Base-by-base conservation (phyloP, 2,888 invertebrate genomes). In the Falcaria lacertinaria region DNA sequence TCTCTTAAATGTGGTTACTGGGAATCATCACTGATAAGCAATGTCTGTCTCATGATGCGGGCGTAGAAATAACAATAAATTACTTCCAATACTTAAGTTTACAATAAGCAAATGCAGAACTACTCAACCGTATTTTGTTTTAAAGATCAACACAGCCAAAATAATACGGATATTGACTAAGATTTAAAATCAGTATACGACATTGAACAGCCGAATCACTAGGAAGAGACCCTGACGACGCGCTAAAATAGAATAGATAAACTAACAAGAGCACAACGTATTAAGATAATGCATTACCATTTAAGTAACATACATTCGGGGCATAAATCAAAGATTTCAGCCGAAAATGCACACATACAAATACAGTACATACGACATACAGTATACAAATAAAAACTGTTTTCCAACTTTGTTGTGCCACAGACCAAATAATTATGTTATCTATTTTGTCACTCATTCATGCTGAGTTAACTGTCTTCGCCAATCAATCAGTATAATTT, bases 141-240 rank as follows among this genome's bases (percentile, higher is more conserved):
- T 16, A 22, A 14, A 14, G 22, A 22, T 8, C 3, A 36, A 36
- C 14, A 35, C 22, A 28, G 11, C 1, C 28, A 28, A 28, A 43
- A 45, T 42, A 42, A 43, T 46, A 42, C 39, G 41, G 41, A 45
- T 43, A 41, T 40, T 36, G 46, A 58, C 52, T 51, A 50, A 52
- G 46, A 60, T 45, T 40, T 22, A 48, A 46, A 53, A 52, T 58
- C 54, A 11, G 19, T 62, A 50, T 54, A 45, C 41, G 46, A 43
- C 57, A 54, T 47, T 50, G 52, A 57, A 37, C 8, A 37, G 14
- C 44, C 41, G 40, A 40, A 42, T 48, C 53, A 54, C 57, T 66
- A 57, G 69, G 72, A 69, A 69, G 57, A 63, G 64, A 69, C 73
- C 69, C 57, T 71, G 71, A 56, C 50, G 50, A 22, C 7, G 28